Evolutionary conservation across 2,113 vertebrate species (phyloP), one percentile per base, ranked within the genome.

Genomic region (Paraplagusia blochii): DNA sequence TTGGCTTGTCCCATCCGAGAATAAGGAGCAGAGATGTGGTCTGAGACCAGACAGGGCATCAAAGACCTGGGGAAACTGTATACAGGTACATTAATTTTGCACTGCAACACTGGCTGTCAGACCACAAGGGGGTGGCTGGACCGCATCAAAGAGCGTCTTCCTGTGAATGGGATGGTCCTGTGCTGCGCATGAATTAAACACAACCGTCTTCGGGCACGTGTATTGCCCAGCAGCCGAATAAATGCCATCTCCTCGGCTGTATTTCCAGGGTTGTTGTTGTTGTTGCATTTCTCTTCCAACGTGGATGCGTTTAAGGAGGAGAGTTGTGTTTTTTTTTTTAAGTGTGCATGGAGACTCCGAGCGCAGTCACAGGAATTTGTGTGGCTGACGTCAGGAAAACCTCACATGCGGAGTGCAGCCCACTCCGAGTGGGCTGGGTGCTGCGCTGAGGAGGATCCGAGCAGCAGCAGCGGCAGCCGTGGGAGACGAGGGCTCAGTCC

Each of bases 381-480:
- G 66, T 44, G 7, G 58, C 44, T 87, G 84, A 87, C 87, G 85
- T 88, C 80, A 82, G 69, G 62, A 69, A 74, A 63, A 83, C 63
- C 72, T 81, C 78, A 78, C 55, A 34, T 65, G 44, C 45, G 11
- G 66, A 74, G 70, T 15, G 72, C 63, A 62, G 65, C 79, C 73
- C 62, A 58, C 71, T 74, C 46, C 53, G 13, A 54, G 72, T 60
- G 76, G 54, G 62, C 54, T 76, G 64, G 76, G 73, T 78, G 79
- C 19, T 48, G 47, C 48, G 47, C 19, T 14, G 56, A 49, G 29
- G 57, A 70, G 66, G 65, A 75, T 76, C 53, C 69, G 76, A 63
- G 68, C 58, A 84, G 80, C 53, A 72, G 58, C 44, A 63, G 68
- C 58, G 82, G 80, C 53, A 72, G 58, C 44, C 54, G 63, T 51